Percentiles rank a stretch among this genome's conserved stretches.
These are phyloP conservation scores for Nineta flava DNA, from an alignment of 2,888 invertebrate genomes.

Conservation along the genomic window DNA sequence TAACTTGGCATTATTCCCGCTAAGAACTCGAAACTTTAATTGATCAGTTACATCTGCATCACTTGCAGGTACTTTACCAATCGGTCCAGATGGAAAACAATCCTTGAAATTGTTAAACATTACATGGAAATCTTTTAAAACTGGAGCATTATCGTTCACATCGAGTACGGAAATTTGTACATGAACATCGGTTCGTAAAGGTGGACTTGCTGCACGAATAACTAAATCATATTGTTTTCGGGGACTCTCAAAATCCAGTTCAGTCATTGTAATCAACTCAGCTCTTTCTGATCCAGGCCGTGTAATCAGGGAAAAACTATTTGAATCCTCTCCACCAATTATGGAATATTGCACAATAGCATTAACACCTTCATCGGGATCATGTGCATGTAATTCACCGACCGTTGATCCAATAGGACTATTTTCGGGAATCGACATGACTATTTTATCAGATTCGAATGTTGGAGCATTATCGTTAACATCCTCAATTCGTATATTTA, in stretches of 20 bases:
- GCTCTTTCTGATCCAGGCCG: slow-evolving; percentile 73
- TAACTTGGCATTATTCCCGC: slow-evolving; percentile 86
- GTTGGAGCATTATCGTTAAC: slow-evolving; percentile 84
- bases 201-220: slow-evolving; percentile 81
- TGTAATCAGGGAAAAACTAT: slow-evolving; percentile 66
- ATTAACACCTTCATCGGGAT: slow-evolving; percentile 85
- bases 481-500: slow-evolving; percentile 70
- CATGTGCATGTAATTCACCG: slow-evolving; percentile 75
- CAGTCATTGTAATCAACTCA: slow-evolving; percentile 74
- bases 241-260: slow-evolving; percentile 90
- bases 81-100: slow-evolving; percentile 81
- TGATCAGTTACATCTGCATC: slow-evolving; percentile 90
- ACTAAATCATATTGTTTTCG: slow-evolving; percentile 79
- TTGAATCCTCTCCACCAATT: slow-evolving; percentile 82
- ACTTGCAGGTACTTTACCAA: slow-evolving; percentile 81
- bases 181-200: slow-evolving; percentile 73
- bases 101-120: slow-evolving; percentile 92
- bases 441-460: slow-evolving; percentile 76
- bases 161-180: slow-evolving; percentile 83
- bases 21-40: slow-evolving; percentile 65
- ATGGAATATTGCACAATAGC: slow-evolving; percentile 89
- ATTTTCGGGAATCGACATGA: slow-evolving; percentile 84
- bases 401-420: slow-evolving; percentile 92
- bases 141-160: slow-evolving; percentile 89
- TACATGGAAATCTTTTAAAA: slow-evolving; percentile 66